Evolutionary conservation across 2,888 invertebrate genomes (phyloP), one percentile per base, ranked within the genome.

Genomic region (Drosophila mimica): DNA sequence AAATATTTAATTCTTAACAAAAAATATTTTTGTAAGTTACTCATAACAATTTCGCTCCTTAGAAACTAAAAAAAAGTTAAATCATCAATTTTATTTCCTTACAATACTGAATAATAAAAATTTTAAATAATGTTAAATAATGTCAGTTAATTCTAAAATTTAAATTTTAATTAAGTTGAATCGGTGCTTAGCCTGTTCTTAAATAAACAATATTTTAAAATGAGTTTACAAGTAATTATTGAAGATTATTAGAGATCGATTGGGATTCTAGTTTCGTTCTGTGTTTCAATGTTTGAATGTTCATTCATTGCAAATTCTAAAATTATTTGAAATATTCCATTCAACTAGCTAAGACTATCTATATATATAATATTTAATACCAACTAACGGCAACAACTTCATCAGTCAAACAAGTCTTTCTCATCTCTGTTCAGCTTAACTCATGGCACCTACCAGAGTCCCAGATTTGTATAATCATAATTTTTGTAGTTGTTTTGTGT

Each of bases 331-430:
- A 53, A 65, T 59, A 76, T 72, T 56, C 52, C 51, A 49, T 30
- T 59, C 28, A 38, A 38, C 46, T 54, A 28, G 48, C 57, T 13
- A n/a, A 60, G 33, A 51, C 59, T 59, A 58, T 70, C 61, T 20
- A 61, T 74, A 60, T 58, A 52, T 54, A 20, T 51, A 52, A 70
- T 74, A 81, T 77, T 77, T 72, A 76, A 68, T 81, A 77, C 77
- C 81, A 79, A 69, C 81, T 78, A 78, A 79, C 82, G 82, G 74
- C 82, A 79, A 79, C 79, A 79, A 62, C 79, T 82, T 82, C 70
- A 79, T 82, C 81, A 74, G 53, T 82, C 69, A 81, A 79, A 69
- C 65, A 52, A 33, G 56, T 81, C 77, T 53, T 20, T 13, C 9
- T 49, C 34, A 60, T 33, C 33, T 25, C 20, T 31, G n/a, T 34